Conservation (phyloP, 2,888 invertebrate genomes). For the Hirtodrosophila duncani region DNA sequence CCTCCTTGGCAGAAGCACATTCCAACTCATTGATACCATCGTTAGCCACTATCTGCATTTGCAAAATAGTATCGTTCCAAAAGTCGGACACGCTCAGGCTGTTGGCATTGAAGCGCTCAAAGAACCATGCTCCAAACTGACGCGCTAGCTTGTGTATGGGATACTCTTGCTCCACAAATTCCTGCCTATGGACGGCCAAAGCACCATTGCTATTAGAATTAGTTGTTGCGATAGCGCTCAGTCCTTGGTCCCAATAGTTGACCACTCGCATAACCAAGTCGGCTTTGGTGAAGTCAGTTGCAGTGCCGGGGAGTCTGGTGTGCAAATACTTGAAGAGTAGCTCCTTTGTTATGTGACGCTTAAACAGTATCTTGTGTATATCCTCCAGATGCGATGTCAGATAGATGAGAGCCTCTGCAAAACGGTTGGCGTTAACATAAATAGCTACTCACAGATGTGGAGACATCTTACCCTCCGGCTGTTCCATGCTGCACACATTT, state of each 20-base stretch:
- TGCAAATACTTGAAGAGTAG: conserved; percentile 80
- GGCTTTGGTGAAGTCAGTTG: conserved; percentile 79
- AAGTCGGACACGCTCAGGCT: conserved; percentile 80
- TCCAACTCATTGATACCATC: conserved; percentile 55
- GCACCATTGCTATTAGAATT: no score
- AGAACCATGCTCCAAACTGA: conserved; percentile 82
- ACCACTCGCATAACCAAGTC: conserved; percentile 79
- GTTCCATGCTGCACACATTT: conserved; percentile 59
- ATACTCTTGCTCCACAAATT: conserved; percentile 33
- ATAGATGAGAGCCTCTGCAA: conserved; percentile 80
- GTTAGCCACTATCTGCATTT: conserved; percentile 60
- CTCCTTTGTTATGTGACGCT: conserved; percentile 80
- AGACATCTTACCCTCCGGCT: conserved; percentile 54
- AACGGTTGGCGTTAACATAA: neutral
- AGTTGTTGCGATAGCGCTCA: neutral
- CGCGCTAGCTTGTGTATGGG: conserved; percentile 79
- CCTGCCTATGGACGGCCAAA: no score
- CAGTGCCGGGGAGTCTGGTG: conserved; percentile 78
- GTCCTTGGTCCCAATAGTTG: conserved; percentile 77
- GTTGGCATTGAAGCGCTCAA: conserved; percentile 76
- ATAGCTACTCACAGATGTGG: no score
- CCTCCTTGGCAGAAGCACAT: conserved; percentile 45
- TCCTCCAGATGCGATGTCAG: conserved; percentile 80
- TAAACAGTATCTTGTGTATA: conserved; percentile 78
- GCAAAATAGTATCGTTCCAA: conserved; percentile 79